Evolutionary conservation across 2,113 vertebrate genomes (phyloP).

Genomic region (Chamaetylas fuelleborni): DNA sequence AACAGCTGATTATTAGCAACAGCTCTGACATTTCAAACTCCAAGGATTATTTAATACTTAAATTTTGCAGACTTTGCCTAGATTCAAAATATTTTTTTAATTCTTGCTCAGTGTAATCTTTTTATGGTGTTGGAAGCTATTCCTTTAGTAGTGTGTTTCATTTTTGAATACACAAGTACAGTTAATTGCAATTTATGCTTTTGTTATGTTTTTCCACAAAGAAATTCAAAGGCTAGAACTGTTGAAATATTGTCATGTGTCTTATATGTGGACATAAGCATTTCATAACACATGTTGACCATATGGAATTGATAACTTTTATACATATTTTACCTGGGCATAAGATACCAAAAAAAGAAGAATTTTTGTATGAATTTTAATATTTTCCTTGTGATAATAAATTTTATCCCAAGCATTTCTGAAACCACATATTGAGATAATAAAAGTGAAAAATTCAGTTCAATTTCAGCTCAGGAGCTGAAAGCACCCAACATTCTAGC

Average conservation of each 20-base stretch:
- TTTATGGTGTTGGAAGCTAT: not conserved
- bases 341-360: not conserved
- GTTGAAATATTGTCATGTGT: not conserved
- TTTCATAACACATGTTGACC: not conserved
- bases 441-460: not conserved
- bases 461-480: not conserved
- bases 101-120: not conserved
- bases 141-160: not conserved
- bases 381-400: not conserved
- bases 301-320: not conserved
- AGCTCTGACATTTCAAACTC: not conserved
- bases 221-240: not conserved
- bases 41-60: not conserved
- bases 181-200: not conserved
- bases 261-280: not conserved
- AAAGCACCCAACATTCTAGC: not conserved
- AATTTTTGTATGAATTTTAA: not conserved
- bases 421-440: not conserved
- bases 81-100: not conserved
- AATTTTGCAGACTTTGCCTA: not conserved
- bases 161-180: not conserved
- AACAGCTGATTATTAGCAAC: not conserved
- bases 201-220: not conserved
- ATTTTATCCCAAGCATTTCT: not conserved
- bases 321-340: not conserved